A percentile compares a stretch with the other conserved stretches of the same genome.
phyloP scores from a whole-genome alignment of 2,113 vertebrate species.

The Oryzias curvinotus region DNA sequence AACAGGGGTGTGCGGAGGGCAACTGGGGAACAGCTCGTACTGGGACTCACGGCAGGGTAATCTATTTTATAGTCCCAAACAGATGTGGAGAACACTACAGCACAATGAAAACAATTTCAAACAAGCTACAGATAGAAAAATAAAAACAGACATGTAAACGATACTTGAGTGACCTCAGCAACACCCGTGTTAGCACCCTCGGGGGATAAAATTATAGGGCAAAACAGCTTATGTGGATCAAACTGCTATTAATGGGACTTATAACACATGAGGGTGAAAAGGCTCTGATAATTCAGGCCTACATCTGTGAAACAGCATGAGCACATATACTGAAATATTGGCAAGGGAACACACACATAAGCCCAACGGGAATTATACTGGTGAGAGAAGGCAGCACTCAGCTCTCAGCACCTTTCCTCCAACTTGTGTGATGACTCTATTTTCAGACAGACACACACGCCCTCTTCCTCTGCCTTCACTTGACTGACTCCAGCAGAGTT shows the following conservation, averaged over 20 bases:
- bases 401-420: constrained; percentile 57
- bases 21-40: constrained; percentile 26
- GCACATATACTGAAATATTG: constrained; percentile 33
- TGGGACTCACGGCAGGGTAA: neutral
- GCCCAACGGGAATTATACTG: constrained; percentile 19
- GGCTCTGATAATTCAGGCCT: constrained; percentile 56
- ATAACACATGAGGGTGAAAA: constrained; percentile 69
- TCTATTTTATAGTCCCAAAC: constrained; percentile 1
- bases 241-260: constrained; percentile 67
- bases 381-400: constrained; percentile 21
- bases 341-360: constrained; percentile 20
- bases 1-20: constrained; percentile 37
- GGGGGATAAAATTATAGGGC: constrained; percentile 26
- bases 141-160: constrained; percentile 21
- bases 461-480: constrained; percentile 16
- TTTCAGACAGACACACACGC: constrained; percentile 8
- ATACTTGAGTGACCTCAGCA: constrained; percentile 24
- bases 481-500: neutral
- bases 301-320: constrained; percentile 45
- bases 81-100: constrained; percentile 30
- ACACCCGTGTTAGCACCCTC: constrained; percentile 1
- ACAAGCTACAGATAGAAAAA: constrained; percentile 13
- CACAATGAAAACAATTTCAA: constrained; percentile 4
- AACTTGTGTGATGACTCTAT: constrained; percentile 51
- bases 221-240: constrained; percentile 56